Evolutionary conservation across 2,113 vertebrate species (phyloP).

Genomic region (Crotalus helleri): DNA sequence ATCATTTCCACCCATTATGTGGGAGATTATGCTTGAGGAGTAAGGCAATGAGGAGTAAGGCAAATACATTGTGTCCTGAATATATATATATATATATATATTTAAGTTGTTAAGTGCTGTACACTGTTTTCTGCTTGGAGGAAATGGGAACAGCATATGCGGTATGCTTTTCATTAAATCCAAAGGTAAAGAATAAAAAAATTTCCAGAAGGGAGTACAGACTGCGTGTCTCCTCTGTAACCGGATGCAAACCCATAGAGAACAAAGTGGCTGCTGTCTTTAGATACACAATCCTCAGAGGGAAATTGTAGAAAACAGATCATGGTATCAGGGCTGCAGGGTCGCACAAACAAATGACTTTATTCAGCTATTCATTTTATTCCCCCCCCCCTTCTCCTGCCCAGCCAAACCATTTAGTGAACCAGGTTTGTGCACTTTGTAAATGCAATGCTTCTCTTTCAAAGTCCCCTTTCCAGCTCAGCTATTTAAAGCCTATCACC

Average conservation of each 20-base stretch:
- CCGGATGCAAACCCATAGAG: not conserved
- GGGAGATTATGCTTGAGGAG: not conserved
- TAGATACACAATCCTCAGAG: not conserved
- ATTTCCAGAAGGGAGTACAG: not conserved
- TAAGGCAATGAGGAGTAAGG: not conserved
- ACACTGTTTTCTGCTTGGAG: not conserved
- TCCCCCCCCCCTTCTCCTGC: not conserved
- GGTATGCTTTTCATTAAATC: constrained; percentile 9
- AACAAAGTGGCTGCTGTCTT: constrained; percentile 22
- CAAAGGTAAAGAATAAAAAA: constrained; percentile 17
- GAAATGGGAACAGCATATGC: not conserved
- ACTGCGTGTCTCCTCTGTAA: constrained; percentile 18
- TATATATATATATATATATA: not conserved
- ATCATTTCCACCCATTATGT: not conserved
- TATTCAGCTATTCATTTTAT: constrained; percentile 3
- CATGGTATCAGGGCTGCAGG: not conserved
- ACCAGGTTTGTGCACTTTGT: constrained; percentile 1
- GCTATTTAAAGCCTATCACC: not conserved
- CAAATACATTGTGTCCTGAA: not conserved
- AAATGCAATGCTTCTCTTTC: constrained; percentile 7
- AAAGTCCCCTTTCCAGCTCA: not conserved
- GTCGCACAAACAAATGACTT: constrained; percentile 3
- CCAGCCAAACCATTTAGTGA: not conserved
- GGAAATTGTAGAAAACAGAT: not conserved
- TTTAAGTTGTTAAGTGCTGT: not conserved